A percentile compares a stretch with the other conserved stretches of the same genome.
Evolutionary conservation across 2,888 invertebrate species (phyloP).

Genomic region (Lasioglossum pauxillum): DNA sequence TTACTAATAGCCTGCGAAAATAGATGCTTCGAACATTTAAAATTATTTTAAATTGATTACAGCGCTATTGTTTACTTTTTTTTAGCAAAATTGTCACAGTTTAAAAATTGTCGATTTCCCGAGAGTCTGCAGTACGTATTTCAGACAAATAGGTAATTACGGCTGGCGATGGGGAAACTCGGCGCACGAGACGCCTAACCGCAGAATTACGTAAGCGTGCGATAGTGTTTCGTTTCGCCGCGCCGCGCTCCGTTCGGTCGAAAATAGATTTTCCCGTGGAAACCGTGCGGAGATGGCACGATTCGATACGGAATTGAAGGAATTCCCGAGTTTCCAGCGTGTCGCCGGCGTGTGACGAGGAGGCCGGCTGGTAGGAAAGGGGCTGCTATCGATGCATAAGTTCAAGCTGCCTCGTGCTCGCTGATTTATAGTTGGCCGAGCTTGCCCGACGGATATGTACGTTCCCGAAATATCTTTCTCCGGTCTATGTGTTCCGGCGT

Average conservation of each 20-base stretch:
- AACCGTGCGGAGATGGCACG: constrained; percentile 62
- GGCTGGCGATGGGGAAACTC: not conserved
- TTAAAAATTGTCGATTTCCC: too few relatives aligned
- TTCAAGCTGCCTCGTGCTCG: constrained; percentile 43
- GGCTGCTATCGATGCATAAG: constrained; percentile 68
- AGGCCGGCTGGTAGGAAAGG: constrained; percentile 25
- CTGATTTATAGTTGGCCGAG: constrained; percentile 67
- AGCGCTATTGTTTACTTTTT: too few relatives aligned
- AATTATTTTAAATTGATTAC: too few relatives aligned
- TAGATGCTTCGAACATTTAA: too few relatives aligned
- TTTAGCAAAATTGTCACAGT: too few relatives aligned
- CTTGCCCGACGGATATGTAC: constrained; percentile 42
- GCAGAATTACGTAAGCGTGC: not conserved
- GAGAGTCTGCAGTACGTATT: too few relatives aligned
- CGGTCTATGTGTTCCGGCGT: constrained; percentile 18
- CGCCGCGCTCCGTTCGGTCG: not conserved
- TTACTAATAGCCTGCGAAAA: too few relatives aligned
- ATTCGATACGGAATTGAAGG: constrained; percentile 66
- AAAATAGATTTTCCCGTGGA: constrained; percentile 45
- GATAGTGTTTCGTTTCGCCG: constrained; percentile 16
- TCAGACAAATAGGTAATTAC: not conserved
- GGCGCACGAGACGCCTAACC: not conserved
- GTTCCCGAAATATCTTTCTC: constrained; percentile 55
- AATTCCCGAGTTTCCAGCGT: constrained; percentile 57
- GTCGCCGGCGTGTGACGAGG: constrained; percentile 51